Percentiles rank a stretch among this genome's conserved stretches.
Conservation (phyloP, 2,888 invertebrate genomes). For the Pelosia muscerda region DNA sequence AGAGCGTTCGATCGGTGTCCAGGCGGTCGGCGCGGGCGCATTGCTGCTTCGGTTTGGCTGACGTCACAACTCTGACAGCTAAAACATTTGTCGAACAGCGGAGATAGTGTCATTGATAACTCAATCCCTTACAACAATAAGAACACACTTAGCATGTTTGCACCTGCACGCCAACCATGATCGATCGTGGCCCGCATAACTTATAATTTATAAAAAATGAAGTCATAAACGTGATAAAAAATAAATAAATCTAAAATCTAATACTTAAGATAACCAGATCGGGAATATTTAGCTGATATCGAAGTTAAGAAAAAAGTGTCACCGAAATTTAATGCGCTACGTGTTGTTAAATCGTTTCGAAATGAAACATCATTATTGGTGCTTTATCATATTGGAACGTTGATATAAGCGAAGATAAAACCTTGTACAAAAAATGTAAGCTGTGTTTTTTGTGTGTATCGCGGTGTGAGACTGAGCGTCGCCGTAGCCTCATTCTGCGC, state of each 20-base stretch:
- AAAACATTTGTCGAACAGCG: slow-evolving; percentile 85
- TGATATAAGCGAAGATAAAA: slow-evolving; percentile 82
- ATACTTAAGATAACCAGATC: slow-evolving; percentile 49
- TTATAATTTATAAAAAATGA: slow-evolving; percentile 52
- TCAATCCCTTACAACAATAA: slow-evolving; percentile 86
- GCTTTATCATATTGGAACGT: slow-evolving; percentile 80
- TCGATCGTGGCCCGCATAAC: slow-evolving; percentile 76
- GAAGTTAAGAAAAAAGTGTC: slow-evolving; percentile 66
- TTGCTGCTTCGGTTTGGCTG: slow-evolving; percentile 76
- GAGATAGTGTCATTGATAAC: slow-evolving; percentile 87
- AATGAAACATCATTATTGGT: slow-evolving; percentile 86
- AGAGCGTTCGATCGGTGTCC: slow-evolving; percentile 65
- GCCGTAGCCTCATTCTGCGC: slow-evolving; percentile 62
- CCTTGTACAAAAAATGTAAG: slow-evolving; percentile 69
- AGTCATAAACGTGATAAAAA: slow-evolving; percentile 55
- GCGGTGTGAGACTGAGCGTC: slow-evolving; percentile 82
- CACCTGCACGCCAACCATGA: slow-evolving; percentile 79
- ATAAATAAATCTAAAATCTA: slow-evolving; percentile 41
- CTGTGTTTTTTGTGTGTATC: slow-evolving; percentile 78
- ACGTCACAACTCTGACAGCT: slow-evolving; percentile 86
- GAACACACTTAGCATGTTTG: slow-evolving; percentile 87
- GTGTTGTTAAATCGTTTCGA: slow-evolving; percentile 76
- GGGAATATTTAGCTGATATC: slow-evolving; percentile 49
- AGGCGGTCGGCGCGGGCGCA: slow-evolving; percentile 63
- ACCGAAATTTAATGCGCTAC: slow-evolving; percentile 68